Percentiles rank a stretch among this genome's conserved stretches.
phyloP scores from a whole-genome alignment of 2,797 vertebrate species.

The Rhabdophis nuchalis region DNA sequence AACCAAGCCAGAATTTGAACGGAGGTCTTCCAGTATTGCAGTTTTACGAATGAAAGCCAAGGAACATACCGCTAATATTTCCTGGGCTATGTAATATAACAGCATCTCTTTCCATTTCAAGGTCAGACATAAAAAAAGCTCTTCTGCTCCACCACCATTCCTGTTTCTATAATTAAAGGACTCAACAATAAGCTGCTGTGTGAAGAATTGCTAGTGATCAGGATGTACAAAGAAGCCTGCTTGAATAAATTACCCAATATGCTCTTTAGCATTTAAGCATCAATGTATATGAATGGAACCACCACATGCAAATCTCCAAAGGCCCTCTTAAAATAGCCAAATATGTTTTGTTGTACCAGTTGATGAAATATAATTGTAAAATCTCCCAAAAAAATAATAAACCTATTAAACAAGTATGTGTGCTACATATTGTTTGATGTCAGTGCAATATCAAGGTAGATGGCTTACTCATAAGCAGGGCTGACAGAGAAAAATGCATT shows the following conservation, averaged over 20 bases:
- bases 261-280: slow-evolving; percentile 71
- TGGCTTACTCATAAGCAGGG: slow-evolving; percentile 57
- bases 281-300: slow-evolving; percentile 67
- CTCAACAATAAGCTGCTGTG: slow-evolving; percentile 72
- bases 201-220: slow-evolving; percentile 71
- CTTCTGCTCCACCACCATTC: slow-evolving; percentile 25
- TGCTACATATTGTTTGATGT: slow-evolving; percentile 63
- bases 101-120: slow-evolving; percentile 51
- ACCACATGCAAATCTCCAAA: slow-evolving; percentile 59
- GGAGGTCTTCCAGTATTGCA: slow-evolving; percentile 95
- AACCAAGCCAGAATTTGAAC: slow-evolving; percentile 94
- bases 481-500: slow-evolving; percentile 54
- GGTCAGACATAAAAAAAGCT: slow-evolving; percentile 45
- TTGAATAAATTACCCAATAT: slow-evolving; percentile 70
- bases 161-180: slow-evolving; percentile 75
- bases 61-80: slow-evolving; percentile 97
- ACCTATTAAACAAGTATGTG: slow-evolving; percentile 66
- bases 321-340: slow-evolving; percentile 60
- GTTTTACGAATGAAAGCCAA: slow-evolving; percentile 99
- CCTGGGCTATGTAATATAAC: slow-evolving; percentile 91
- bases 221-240: slow-evolving; percentile 66
- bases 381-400: slow-evolving; percentile 68
- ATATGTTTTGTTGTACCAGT: slow-evolving; percentile 64
- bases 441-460: slow-evolving; percentile 42
- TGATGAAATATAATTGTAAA: slow-evolving; percentile 69